A percentile compares a stretch with the other conserved stretches of the same genome.
Evolutionary conservation across 2,888 invertebrate species (phyloP).

Genomic region (Coecobrya sp.): DNA sequence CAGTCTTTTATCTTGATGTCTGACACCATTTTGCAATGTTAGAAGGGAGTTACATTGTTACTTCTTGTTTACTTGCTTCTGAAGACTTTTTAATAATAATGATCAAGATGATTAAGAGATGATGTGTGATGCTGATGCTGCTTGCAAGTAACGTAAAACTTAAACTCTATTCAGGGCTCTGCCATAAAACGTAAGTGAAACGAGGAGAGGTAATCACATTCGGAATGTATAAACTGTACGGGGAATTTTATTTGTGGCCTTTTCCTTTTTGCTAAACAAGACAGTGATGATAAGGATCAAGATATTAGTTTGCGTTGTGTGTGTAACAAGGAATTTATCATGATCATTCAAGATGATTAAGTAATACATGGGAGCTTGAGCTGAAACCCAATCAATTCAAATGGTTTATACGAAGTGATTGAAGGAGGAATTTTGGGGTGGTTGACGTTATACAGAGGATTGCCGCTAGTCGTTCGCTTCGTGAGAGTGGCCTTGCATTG

Average conservation of each 20-base stretch:
- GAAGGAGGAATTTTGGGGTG: slow-evolving; percentile 48
- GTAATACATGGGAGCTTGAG: slow-evolving; percentile 29
- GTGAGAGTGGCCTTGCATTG: slow-evolving; percentile 74
- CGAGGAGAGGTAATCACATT: not conserved
- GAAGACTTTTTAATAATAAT: slow-evolving; percentile 14
- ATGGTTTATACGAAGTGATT: slow-evolving; percentile 13
- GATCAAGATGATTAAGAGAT: slow-evolving; percentile 38
- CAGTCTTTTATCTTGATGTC: slow-evolving; percentile 73
- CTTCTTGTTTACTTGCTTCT: slow-evolving; percentile 44
- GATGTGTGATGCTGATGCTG: slow-evolving; percentile 3
- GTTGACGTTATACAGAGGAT: not conserved
- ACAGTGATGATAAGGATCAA: slow-evolving; percentile 26
- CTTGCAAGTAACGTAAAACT: not conserved
- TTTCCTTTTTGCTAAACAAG: slow-evolving; percentile 10
- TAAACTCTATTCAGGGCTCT: slow-evolving; percentile 7
- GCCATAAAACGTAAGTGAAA: not conserved
- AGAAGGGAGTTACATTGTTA: slow-evolving; percentile 73
- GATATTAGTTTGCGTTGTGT: slow-evolving; percentile 12
- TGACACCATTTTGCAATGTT: slow-evolving; percentile 78
- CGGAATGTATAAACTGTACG: not conserved
- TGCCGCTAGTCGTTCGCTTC: not conserved
- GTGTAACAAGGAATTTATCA: slow-evolving; percentile 18
- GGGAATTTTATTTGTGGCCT: slow-evolving; percentile 12
- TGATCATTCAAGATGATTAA: slow-evolving; percentile 47
- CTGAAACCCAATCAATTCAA: slow-evolving; percentile 50